Base-by-base conservation (phyloP, 2,888 invertebrate genomes). In the Tipula helvola region DNA sequence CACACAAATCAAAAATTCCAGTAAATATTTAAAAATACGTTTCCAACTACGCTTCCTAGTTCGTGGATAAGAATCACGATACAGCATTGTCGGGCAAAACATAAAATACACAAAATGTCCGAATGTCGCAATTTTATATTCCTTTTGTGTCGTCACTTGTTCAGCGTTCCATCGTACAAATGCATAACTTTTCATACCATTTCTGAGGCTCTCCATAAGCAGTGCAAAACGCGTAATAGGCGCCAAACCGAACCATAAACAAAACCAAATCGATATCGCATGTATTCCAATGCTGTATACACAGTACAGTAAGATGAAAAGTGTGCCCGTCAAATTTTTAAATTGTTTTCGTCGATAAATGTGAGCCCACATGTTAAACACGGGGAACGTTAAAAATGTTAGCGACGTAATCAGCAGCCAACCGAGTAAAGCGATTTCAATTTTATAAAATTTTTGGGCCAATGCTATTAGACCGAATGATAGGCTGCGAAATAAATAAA, bases 121-220 rank as follows among this genome's bases (percentile, higher is more conserved):
- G 90, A 97, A 95, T 42, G 93, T 92, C 0, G 96, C 94, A 57
- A 93, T 7, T 5, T 2, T 13, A 28, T 44, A 85, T 18, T 44
- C 18, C 4, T 47, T 28, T 47, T 52, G 44, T 36, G 36, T 86
- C 8, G 18, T 52, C 87, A 95, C 94, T 87, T 93, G 92, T 0
- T 94, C 93, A 0, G 92, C 93, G 88, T 95, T 95, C 87, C 93
- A 94, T 87, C 95, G 91, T 0, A 96, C 93, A 89, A 95, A 95
- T 0, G 97, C 95, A 90, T 96, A 94, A 2, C 94, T 93, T 92
- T 97, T 97, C 97, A 97, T 97, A 87, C 95, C 89, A 87, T 96
- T 92, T 42, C 97, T 87, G 88, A 86, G 2, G 90, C 89, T 36
- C 90, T 85, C 85, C 4, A 41, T 0, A n/a, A 41, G 36, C 7